phyloP scores from a whole-genome alignment of 2,888 invertebrate species.

The Synergus japonicus region DNA sequence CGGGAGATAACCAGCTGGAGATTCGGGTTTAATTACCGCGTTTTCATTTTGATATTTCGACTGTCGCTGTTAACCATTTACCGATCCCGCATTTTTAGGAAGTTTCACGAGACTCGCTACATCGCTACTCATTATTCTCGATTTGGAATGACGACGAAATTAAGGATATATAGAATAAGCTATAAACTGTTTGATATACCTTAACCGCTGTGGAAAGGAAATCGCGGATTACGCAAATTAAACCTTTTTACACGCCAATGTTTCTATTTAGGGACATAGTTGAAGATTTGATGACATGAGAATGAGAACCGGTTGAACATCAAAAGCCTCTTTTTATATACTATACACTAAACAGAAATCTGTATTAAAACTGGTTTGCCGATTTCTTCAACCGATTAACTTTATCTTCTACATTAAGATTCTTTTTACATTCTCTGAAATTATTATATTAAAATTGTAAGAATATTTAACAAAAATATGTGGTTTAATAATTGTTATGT shows the following conservation, averaged over 20 bases:
- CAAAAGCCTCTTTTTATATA: constrained; percentile 6
- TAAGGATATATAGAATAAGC: constrained; percentile 15
- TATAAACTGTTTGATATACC: constrained; percentile 30
- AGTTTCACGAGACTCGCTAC: background rate
- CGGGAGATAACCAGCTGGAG: background rate
- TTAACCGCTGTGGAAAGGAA: constrained; percentile 7
- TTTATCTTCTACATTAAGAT: background rate
- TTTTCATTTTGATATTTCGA: constrained; percentile 27
- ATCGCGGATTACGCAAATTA: constrained; percentile 33
- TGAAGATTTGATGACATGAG: constrained; percentile 25
- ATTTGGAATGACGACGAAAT: constrained; percentile 20
- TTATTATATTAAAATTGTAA: background rate
- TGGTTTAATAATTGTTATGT: background rate
- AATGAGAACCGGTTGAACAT: constrained; percentile 24
- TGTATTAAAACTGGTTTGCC: background rate
- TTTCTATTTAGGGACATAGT: constrained; percentile 29
- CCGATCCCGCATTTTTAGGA: constrained; percentile 21
- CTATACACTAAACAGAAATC: background rate
- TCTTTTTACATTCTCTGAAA: background rate
- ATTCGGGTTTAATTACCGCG: constrained; percentile 8
- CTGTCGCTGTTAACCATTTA: constrained; percentile 19
- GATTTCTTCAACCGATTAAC: background rate
- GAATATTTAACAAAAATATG: background rate
- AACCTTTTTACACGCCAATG: constrained; percentile 21
- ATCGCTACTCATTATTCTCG: constrained; percentile 17